These are phyloP conservation scores for Podotricha telesiphe DNA, from an alignment of 2,888 invertebrate genomes.

Conservation along the genomic window DNA sequence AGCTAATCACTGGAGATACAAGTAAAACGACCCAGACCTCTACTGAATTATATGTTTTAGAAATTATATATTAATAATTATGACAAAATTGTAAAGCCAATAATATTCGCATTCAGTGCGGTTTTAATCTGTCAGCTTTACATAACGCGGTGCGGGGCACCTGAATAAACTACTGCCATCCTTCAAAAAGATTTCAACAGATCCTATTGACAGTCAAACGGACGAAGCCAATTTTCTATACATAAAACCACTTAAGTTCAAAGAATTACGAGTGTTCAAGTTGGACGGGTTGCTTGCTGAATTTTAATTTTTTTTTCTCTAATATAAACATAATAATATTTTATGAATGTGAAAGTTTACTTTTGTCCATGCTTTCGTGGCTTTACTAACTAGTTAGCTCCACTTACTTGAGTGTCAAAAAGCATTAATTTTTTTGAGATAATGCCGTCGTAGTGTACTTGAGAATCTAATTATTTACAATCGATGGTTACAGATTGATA, in stretches of 20 bases:
- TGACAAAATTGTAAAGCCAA: slow-evolving; percentile 25
- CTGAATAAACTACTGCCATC: slow-evolving; percentile 72
- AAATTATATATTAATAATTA: slow-evolving; percentile 7
- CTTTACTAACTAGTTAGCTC: background rate
- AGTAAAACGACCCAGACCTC: no score
- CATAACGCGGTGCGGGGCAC: slow-evolving; percentile 51
- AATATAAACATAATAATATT: slow-evolving; percentile 7
- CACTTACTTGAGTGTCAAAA: background rate
- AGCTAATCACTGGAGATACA: no score
- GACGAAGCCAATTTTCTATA: slow-evolving; percentile 71
- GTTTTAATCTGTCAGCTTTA: slow-evolving; percentile 34
- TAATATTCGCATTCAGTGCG: slow-evolving; percentile 19
- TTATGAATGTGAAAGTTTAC: slow-evolving; percentile 4
- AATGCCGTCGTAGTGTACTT: background rate
- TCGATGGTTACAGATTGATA: no score
- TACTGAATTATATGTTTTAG: background rate
- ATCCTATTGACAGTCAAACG: slow-evolving; percentile 79
- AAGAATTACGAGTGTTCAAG: slow-evolving; percentile 23
- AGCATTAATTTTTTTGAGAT: background rate
- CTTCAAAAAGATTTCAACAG: slow-evolving; percentile 80
- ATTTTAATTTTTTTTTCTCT: slow-evolving; percentile 6
- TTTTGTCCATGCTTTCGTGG: slow-evolving; percentile 1
- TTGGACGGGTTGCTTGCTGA: slow-evolving; percentile 15
- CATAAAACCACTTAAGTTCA: slow-evolving; percentile 46
- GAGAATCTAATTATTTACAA: background rate